Percentiles rank a stretch among this genome's conserved stretches.
Evolutionary conservation across 2,888 invertebrate genomes (phyloP).

Genomic region (Drosophila fulvimacula): DNA sequence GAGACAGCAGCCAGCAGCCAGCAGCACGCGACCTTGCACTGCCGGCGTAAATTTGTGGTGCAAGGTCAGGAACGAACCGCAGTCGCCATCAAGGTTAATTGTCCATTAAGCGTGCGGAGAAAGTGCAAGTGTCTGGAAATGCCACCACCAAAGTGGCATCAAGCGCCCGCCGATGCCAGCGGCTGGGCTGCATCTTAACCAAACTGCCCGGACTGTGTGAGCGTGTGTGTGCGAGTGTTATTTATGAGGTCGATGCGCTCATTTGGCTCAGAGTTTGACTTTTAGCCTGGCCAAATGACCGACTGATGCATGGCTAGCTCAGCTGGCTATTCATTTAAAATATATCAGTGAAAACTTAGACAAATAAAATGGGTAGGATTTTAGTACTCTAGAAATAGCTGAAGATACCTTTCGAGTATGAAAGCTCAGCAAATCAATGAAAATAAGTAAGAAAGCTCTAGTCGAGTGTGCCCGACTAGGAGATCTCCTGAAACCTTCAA

Average conservation of each 20-base stretch:
- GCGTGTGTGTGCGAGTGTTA: constrained; percentile 41
- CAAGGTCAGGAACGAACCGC: constrained; percentile 60
- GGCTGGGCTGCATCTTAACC: constrained; percentile 60
- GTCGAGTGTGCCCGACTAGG: too few relatives aligned
- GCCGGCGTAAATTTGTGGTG: constrained; percentile 36
- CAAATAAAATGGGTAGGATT: neutral
- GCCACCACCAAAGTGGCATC: constrained; percentile 57
- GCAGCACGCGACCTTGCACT: constrained; percentile 34
- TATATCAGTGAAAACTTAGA: neutral
- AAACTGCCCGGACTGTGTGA: constrained; percentile 28
- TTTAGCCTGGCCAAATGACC: constrained; percentile 19
- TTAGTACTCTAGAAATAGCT: neutral
- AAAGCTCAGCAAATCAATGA: too few relatives aligned
- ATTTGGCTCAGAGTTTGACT: constrained; percentile 46
- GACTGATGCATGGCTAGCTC: neutral
- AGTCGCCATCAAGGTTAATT: constrained; percentile 75
- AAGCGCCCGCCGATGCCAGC: constrained; percentile 39
- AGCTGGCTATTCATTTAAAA: neutral
- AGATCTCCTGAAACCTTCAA: too few relatives aligned
- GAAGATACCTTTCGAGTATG: neutral
- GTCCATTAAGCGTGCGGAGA: constrained; percentile 75
- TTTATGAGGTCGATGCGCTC: constrained; percentile 77
- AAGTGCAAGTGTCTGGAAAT: constrained; percentile 80
- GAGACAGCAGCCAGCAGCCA: constrained; percentile 25
- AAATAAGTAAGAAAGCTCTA: too few relatives aligned